Percentiles rank a stretch among this genome's conserved stretches.
These are phyloP conservation scores for Margaritifera margaritifera DNA, from an alignment of 2,888 invertebrate genomes.

Conservation along the genomic window DNA sequence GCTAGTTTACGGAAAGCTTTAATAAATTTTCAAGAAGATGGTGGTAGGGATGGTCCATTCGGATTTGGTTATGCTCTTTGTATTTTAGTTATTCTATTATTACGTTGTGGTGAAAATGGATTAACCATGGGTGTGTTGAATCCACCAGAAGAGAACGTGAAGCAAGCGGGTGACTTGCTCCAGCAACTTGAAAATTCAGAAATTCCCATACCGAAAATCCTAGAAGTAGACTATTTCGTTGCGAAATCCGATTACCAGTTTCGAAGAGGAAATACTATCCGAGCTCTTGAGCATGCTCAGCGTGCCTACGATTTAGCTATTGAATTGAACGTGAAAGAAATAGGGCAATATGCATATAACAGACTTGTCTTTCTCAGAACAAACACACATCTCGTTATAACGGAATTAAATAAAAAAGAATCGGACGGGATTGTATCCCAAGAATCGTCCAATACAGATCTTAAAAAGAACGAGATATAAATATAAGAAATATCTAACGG, in stretches of 20 bases:
- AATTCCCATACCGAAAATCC: constrained; percentile 34
- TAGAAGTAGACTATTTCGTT: constrained; percentile 36
- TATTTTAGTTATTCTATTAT: constrained; percentile 29
- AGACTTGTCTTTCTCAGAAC: constrained; percentile 19
- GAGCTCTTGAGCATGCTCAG: constrained; percentile 36
- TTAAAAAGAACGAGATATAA: too few species aligned
- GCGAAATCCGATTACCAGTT: constrained; percentile 45
- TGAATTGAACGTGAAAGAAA: constrained; percentile 34
- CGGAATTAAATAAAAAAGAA: constrained; percentile 17
- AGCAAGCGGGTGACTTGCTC: constrained; percentile 26
- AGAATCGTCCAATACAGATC: too few species aligned
- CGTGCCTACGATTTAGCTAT: constrained; percentile 26
- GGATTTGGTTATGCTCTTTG: constrained; percentile 42
- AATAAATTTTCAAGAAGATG: constrained; percentile 39
- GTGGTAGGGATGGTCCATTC: constrained; percentile 46
- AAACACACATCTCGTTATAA: constrained; percentile 1
- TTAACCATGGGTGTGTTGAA: constrained; percentile 29
- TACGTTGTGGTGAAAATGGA: constrained; percentile 42
- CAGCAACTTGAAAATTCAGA: constrained; percentile 36
- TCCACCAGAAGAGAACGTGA: constrained; percentile 25
- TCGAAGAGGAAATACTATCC: constrained; percentile 18
- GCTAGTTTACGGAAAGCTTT: constrained; percentile 34
- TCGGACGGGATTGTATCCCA: constrained; percentile 5
- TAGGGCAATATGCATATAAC: constrained; percentile 35
- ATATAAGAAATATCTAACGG: too few species aligned